A percentile compares a stretch with the other conserved stretches of the same genome.
Evolutionary conservation across 2,113 vertebrate genomes (phyloP).

Genomic region (Myotis yumanensis): DNA sequence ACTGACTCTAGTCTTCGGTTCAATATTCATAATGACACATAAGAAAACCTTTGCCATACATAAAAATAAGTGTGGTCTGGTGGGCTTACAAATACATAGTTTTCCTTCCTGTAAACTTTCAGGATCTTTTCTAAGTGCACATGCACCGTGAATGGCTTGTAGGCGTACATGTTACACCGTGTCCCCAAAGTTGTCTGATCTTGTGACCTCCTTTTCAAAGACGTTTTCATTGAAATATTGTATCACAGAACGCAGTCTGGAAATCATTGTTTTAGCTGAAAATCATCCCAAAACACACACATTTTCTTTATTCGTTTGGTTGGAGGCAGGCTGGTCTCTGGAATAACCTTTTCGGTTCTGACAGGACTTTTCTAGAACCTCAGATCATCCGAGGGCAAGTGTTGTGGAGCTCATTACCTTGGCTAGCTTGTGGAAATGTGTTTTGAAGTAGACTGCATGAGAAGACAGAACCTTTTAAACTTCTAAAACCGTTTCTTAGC

Average conservation of each 20-base stretch:
- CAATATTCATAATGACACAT: constrained; percentile 9
- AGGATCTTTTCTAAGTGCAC: background rate
- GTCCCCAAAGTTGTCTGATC: background rate
- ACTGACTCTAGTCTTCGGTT: background rate
- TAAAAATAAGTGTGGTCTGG: background rate
- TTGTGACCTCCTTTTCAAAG: background rate
- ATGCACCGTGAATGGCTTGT: background rate
- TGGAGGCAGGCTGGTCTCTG: background rate
- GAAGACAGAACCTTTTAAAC: constrained; percentile 29
- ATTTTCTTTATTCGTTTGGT: background rate
- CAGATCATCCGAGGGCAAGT: background rate
- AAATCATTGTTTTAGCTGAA: background rate
- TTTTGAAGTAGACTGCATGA: background rate
- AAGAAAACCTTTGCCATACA: background rate
- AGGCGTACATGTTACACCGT: background rate
- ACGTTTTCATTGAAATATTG: background rate
- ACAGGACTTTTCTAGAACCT: background rate
- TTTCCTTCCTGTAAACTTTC: background rate
- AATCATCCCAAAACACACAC: background rate
- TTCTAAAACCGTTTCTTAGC: background rate
- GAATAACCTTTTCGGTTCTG: background rate
- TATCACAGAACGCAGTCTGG: background rate
- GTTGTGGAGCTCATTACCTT: background rate
- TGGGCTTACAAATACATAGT: background rate
- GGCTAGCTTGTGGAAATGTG: background rate